Percentiles rank a stretch among this genome's conserved stretches.
Conservation (phyloP, 2,888 invertebrate genomes). For the Acutogordius australiensis region DNA sequence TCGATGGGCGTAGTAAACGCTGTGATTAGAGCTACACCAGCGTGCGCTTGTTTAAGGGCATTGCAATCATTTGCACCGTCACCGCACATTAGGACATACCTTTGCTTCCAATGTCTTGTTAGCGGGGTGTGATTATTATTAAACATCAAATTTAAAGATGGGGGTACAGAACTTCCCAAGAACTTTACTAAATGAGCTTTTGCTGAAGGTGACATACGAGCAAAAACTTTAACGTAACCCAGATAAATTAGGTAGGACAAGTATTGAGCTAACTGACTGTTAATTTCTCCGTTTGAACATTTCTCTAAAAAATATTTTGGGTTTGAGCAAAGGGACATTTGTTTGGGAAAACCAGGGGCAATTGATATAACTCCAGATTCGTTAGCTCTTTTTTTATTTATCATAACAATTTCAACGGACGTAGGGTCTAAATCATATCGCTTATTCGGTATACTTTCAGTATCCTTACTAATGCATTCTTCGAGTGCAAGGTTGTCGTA, state of each 20-base stretch:
- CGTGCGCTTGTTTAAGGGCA: constrained; percentile 26
- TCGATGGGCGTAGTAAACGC: not conserved
- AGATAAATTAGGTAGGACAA: not conserved
- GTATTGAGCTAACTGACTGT: not conserved
- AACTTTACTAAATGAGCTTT: constrained; percentile 25
- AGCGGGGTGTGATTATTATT: no score
- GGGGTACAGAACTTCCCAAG: no score
- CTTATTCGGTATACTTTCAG: no score
- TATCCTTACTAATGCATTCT: not conserved
- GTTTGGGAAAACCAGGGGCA: not conserved
- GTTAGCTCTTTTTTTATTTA: no score
- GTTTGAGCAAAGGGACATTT: not conserved
- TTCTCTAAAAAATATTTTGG: no score
- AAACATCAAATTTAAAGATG: no score
- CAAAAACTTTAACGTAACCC: constrained; percentile 35
- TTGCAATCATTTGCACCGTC: constrained; percentile 24
- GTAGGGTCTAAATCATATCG: no score
- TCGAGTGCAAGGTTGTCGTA: not conserved
- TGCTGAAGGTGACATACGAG: constrained; percentile 36
- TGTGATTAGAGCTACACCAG: constrained; percentile 25
- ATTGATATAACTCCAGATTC: not conserved
- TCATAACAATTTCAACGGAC: no score
- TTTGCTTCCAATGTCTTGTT: no score
- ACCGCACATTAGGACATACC: constrained; percentile 25
- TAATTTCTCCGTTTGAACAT: no score